Evolutionary conservation across 2,797 vertebrate genomes (phyloP).

Genomic region (Channallabes apus): DNA sequence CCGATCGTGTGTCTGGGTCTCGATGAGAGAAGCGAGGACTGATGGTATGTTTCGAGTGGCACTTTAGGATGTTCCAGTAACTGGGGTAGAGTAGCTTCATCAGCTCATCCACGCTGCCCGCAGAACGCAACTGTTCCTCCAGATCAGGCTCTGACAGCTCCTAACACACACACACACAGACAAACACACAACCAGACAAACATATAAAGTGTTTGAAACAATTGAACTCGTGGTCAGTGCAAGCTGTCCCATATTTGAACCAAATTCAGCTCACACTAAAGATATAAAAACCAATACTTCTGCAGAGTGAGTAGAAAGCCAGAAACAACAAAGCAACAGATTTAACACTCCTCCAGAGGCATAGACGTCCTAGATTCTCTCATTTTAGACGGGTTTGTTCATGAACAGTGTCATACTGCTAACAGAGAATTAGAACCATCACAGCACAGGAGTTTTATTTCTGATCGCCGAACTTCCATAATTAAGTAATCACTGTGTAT

Average conservation of each 20-base stretch:
- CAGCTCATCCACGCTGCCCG: conserved; percentile 92
- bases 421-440: background rate
- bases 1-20: conserved; percentile 71
- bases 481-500: background rate
- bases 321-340: background rate
- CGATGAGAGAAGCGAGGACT: conserved; percentile 62
- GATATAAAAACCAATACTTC: background rate
- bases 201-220: background rate
- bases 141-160: conserved; percentile 79
- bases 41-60: conserved; percentile 81
- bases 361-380: background rate
- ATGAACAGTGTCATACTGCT: background rate
- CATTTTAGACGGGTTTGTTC: background rate
- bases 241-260: too few species aligned
- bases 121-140: conserved; percentile 88
- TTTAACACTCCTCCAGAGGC: background rate
- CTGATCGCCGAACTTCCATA: background rate
- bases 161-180: conserved; percentile 73
- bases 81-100: conserved; percentile 93
- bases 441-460: background rate
- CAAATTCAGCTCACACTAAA: background rate
- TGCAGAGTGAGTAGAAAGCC: background rate
- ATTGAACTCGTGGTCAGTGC: background rate
- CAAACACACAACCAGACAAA: conserved; percentile 1
- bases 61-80: conserved; percentile 92